Evolutionary conservation across 2,888 invertebrate genomes (phyloP), one percentile per base, ranked within the genome.

Genomic region (Ophion costatus): DNA sequence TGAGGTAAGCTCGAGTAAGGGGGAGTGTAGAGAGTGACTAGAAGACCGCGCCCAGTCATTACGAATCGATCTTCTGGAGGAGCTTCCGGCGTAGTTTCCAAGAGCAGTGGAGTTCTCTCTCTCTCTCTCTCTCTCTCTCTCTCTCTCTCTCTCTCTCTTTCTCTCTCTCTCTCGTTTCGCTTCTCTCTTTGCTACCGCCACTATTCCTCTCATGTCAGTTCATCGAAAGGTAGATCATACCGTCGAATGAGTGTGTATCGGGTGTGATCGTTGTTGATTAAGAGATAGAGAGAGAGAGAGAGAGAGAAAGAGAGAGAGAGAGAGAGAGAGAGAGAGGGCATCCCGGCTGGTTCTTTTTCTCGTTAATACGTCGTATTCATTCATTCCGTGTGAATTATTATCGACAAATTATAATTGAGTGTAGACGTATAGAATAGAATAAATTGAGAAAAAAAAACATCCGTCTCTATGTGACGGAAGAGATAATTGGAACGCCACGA

Each of bases 31-130:
- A 79, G 59, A 73, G 61, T 56, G 75, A 82, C 77, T 82, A 66
- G 59, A 70, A 82, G 82, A 77, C 82, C 82, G 82, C 85, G 69
- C 75, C 86, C 81, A 84, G 87, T 88, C 88, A 89, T 89, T 90
- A 88, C 88, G 86, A 86, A 86, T 87, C 86, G 84, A 88, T 86
- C 85, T 80, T 64, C 38, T 76, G 76, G 80, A 76, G 75, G 57
- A 80, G 84, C 56, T 84, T 79, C 75, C 75, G 61, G 67, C 77
- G 71, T 51, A 57, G 59, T 76, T 73, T 71, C 80, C 80, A 73
- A 66, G 75, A 82, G 75, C 75, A 77, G 59, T 70, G 56, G 84
- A 80, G 24, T 69, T 64, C 71, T 71, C 69, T 14, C 51, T 14
- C 17, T 51, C 17, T 51, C 79, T 71, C 74, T 75, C 59, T 45